Percentiles rank a stretch among this genome's conserved stretches.
phyloP scores from a whole-genome alignment of 2,113 vertebrate species.

The Brachypteracias leptosomus region DNA sequence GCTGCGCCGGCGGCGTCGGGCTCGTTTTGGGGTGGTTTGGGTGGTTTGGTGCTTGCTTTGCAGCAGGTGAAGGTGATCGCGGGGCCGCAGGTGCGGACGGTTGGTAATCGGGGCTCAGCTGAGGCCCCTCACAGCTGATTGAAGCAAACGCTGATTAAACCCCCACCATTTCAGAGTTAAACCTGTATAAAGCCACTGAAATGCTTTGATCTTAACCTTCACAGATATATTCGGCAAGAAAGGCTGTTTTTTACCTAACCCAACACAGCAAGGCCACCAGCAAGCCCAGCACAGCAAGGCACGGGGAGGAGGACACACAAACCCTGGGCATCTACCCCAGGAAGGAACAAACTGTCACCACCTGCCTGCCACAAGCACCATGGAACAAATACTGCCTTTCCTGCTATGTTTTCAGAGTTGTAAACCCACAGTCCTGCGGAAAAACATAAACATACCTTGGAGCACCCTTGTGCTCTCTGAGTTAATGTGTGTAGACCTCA shows the following conservation, averaged over 20 bases:
- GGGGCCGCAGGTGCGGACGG: background rate
- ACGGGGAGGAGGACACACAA: background rate
- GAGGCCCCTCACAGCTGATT: background rate
- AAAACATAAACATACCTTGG: background rate
- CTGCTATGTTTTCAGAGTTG: rapidly evolving
- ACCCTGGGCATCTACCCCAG: background rate
- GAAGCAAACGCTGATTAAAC: background rate
- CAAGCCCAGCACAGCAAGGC: rapidly evolving
- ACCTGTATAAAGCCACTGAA: rapidly evolving
- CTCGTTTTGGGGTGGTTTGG: too few species aligned
- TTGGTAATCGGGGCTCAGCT: rapidly evolving
- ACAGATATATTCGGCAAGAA: background rate
- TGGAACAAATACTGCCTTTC: rapidly evolving
- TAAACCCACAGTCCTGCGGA: rapidly evolving
- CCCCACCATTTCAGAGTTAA: background rate
- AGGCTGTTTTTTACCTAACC: background rate
- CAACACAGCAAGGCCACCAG: background rate
- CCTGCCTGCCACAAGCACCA: background rate
- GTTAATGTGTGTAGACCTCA: rapidly evolving
- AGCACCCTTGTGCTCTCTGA: rapidly evolving
- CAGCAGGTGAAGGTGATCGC: rapidly evolving
- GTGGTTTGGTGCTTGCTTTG: too few species aligned
- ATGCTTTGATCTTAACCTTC: rapidly evolving
- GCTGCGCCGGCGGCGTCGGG: too few species aligned
- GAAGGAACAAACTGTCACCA: background rate